phyloP scores from a whole-genome alignment of 2,797 vertebrate genomes.

The Ficedula albicollis region DNA sequence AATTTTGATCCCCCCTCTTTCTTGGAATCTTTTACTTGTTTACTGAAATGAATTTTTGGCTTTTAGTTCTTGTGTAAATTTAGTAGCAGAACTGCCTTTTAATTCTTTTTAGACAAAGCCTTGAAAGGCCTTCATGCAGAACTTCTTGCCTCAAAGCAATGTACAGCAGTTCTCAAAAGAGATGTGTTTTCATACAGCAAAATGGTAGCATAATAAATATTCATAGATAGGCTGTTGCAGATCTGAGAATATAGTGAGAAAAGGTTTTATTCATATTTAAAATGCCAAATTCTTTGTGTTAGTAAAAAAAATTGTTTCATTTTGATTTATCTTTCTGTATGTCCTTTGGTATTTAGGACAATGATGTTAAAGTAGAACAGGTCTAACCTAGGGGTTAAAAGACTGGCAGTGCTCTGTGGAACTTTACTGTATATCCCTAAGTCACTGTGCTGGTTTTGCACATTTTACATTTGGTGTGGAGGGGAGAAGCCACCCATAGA shows the following conservation, averaged over 20 bases:
- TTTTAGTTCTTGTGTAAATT: neutral
- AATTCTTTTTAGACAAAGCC: neutral
- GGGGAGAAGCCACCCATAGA: no score
- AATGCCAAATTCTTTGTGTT: neutral
- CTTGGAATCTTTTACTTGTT: constrained; percentile 1
- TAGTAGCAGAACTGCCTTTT: neutral
- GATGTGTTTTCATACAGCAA: neutral
- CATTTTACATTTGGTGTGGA: no score
- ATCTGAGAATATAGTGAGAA: neutral
- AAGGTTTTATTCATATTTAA: neutral
- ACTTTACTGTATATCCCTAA: neutral
- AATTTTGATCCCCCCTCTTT: neutral
- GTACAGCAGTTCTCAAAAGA: neutral
- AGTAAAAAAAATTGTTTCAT: neutral
- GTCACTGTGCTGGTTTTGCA: no score
- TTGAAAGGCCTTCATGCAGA: neutral
- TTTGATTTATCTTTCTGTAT: neutral
- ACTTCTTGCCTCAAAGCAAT: neutral
- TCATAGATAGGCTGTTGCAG: neutral
- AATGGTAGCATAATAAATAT: neutral
- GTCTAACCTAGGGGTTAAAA: neutral
- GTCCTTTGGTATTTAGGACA: neutral
- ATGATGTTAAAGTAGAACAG: neutral
- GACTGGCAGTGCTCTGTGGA: neutral
- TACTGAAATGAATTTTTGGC: neutral